Percentiles rank a stretch among this genome's conserved stretches.
Evolutionary conservation across 2,113 vertebrate genomes (phyloP).

Genomic region (Thalassoma bifasciatum): DNA sequence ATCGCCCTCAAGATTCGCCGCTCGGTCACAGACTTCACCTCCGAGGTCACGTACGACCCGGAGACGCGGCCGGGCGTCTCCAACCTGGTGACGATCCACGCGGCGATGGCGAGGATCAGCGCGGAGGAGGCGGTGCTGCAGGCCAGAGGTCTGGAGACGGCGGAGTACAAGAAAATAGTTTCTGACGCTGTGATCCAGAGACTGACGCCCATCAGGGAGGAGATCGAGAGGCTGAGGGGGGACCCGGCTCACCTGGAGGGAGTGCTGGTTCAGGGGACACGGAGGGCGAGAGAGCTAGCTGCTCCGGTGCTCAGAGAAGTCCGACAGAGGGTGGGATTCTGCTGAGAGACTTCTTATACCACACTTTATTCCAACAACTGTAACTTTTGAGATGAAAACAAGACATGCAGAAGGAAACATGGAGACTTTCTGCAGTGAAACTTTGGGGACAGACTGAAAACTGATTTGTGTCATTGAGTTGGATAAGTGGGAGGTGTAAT

Average conservation of each 20-base stretch:
- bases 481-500: no score
- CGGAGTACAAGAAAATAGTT: constrained; percentile 90
- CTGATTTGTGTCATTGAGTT: no score
- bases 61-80: constrained; percentile 88
- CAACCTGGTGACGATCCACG: constrained; percentile 91
- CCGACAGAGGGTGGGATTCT: constrained; percentile 88
- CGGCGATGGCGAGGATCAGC: constrained; percentile 80
- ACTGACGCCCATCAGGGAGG: constrained; percentile 87
- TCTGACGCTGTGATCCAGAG: constrained; percentile 89
- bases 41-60: constrained; percentile 92
- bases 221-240: constrained; percentile 86
- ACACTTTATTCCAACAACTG: no score
- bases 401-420: no score
- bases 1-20: constrained; percentile 91
- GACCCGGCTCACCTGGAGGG: constrained; percentile 85
- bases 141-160: constrained; percentile 87
- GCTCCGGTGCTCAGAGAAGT: constrained; percentile 86
- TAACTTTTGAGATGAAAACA: no score
- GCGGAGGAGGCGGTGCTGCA: constrained; percentile 85
- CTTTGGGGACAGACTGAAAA: no score
- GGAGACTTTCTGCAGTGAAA: no score
- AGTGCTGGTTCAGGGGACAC: constrained; percentile 84
- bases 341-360: no score
- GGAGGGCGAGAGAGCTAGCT: constrained; percentile 88
- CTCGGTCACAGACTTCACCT: constrained; percentile 94